These are phyloP conservation scores for Plutomurus gul DNA, from an alignment of 1,140 invertebrate genomes.

Conservation along the genomic window DNA sequence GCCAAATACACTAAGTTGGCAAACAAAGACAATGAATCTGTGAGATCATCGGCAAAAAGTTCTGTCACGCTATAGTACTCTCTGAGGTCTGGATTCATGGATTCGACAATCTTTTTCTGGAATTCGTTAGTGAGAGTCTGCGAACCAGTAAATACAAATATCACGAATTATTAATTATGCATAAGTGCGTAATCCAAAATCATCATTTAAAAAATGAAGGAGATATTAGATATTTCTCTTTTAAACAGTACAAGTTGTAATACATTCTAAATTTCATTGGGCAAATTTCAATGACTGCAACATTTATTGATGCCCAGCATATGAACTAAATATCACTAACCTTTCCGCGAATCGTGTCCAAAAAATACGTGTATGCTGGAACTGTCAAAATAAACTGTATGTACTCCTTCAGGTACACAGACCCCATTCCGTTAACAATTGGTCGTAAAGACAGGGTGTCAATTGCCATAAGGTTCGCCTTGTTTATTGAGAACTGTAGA, in stretches of 20 bases:
- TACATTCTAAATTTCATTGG: too few relatives aligned
- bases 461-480: constrained; percentile 46
- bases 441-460: constrained; percentile 44
- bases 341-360: background rate
- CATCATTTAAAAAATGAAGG: too few relatives aligned
- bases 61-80: background rate
- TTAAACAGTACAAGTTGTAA: too few relatives aligned
- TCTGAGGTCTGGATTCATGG: background rate
- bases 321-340: background rate
- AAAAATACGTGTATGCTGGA: constrained; percentile 1
- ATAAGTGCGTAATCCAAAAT: too few relatives aligned
- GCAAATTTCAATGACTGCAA: too few relatives aligned
- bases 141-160: too few relatives aligned
- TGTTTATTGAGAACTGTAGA: constrained; percentile 46
- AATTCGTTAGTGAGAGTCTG: background rate
- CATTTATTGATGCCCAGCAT: too few relatives aligned
- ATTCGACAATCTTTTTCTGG: background rate
- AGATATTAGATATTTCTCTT: too few relatives aligned
- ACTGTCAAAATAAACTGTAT: background rate
- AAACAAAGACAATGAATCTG: background rate
- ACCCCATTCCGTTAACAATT: background rate
- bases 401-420: background rate
- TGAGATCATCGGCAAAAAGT: background rate
- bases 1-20: background rate
- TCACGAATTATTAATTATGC: too few relatives aligned